Evolutionary conservation across 2,888 invertebrate species (phyloP).

Genomic region (Harpalus rufipes): DNA sequence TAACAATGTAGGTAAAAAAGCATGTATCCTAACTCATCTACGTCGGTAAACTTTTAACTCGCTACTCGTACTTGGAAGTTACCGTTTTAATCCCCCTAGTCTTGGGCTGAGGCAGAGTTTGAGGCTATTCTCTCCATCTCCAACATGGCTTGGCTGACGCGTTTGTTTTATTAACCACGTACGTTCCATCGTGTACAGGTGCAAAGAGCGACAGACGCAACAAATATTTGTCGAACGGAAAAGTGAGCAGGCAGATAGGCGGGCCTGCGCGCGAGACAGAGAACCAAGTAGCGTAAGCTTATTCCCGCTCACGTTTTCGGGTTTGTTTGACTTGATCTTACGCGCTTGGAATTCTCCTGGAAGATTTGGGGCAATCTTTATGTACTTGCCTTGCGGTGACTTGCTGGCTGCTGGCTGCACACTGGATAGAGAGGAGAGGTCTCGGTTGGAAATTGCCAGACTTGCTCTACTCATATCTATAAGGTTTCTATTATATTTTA

Average conservation of each 20-base stretch:
- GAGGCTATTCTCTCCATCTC: no score
- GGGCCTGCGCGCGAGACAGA: neutral
- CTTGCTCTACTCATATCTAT: neutral
- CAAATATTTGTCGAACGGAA: slow-evolving; percentile 76
- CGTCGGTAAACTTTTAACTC: slow-evolving; percentile 49
- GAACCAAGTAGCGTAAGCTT: slow-evolving; percentile 70
- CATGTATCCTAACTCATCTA: slow-evolving; percentile 40
- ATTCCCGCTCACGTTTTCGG: slow-evolving; percentile 77
- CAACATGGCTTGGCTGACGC: slow-evolving; percentile 6
- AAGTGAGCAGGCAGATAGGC: slow-evolving; percentile 54
- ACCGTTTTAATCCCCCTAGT: slow-evolving; percentile 60
- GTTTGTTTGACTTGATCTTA: slow-evolving; percentile 77
- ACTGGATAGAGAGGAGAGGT: neutral
- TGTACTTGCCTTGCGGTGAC: slow-evolving; percentile 70
- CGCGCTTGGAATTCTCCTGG: slow-evolving; percentile 74
- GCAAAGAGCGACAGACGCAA: slow-evolving; percentile 76
- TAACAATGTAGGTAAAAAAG: neutral
- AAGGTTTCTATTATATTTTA: neutral
- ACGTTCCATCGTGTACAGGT: slow-evolving; percentile 73
- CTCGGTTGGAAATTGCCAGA: neutral
- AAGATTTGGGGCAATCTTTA: slow-evolving; percentile 70
- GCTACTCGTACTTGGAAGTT: slow-evolving; percentile 41
- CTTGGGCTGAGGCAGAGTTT: neutral
- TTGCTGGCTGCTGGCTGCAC: neutral
- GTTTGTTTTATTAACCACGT: slow-evolving; percentile 67